Base-by-base conservation (phyloP, 2,113 vertebrate genomes). In the Patagioenas fasciata region DNA sequence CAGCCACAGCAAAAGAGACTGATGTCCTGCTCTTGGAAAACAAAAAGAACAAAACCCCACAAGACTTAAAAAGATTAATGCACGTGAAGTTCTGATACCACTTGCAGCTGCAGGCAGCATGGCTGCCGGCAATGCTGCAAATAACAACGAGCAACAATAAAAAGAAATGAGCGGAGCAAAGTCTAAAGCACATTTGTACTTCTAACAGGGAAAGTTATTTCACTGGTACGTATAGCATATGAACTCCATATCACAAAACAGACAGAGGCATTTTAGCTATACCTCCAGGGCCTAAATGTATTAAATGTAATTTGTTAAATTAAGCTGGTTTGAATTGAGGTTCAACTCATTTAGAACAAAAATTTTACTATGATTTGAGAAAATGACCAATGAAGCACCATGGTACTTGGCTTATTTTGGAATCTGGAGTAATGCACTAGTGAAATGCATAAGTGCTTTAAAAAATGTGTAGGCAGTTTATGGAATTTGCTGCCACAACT, bases 231-330 rank as follows among this genome's bases (percentile, higher is more conserved):
- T 18, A 67, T 5, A 75, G 56, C 40, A 54, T 18, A 66, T 25
- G 73, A 91, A 84, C 74, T 47, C 62, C 54, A 2, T 51, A 69
- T 26, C 71, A 65, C 80, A 83, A 89, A 96, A 71, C 54, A 69
- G 51, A 53, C 60, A 48, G 5, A 72, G 60, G 50, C 73, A 80
- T 94, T 92, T 91, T 75, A 95, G 83, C 65, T 79, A 2, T n/a
- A 65, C 53, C 71, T 93, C 89, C 88, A 80, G 61, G 57, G 21
- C 25, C 56, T 83, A 69, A 75, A 66, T 4, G 11, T 51, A 90
- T 95, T 95, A 94, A 89, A 40, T 66, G 47, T 54, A 58, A 88
- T 89, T 91, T 85, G 58, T 93, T 74, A 95, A 93, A 81, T 38
- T 54, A 75, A 88, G 73, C 64, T 92, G 44, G 40, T 87, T 84